Percentiles rank a stretch among this genome's conserved stretches.
Conservation (phyloP, 2,113 vertebrate species). For the Chunga burmeisteri region DNA sequence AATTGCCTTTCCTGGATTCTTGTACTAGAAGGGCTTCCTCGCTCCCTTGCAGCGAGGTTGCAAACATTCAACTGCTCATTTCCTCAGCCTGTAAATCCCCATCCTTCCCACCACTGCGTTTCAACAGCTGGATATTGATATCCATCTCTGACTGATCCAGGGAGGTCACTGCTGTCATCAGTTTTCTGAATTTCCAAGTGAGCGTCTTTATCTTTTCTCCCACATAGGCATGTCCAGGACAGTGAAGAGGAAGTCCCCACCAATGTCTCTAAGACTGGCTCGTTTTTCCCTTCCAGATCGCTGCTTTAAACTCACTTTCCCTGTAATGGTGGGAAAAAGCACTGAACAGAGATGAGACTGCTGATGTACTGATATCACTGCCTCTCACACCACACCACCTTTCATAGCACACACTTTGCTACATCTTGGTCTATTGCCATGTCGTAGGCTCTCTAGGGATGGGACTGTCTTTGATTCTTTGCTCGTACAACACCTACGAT, state of each 20-base stretch:
- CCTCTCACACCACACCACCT: not conserved
- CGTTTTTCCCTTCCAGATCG: not conserved
- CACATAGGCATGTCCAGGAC: not conserved
- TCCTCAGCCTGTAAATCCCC: not conserved
- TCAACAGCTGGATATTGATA: not conserved
- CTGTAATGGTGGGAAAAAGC: not conserved
- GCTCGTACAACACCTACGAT: not conserved
- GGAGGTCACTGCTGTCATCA: not conserved
- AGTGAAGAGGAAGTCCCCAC: not conserved
- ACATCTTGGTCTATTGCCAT: not conserved
- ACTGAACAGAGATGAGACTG: not conserved
- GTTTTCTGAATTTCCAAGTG: not conserved
- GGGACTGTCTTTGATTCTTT: not conserved
- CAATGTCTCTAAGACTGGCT: not conserved
- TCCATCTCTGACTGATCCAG: not conserved
- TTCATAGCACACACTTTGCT: not conserved
- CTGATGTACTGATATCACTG: not conserved
- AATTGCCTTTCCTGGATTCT: not conserved
- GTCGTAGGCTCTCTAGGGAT: not conserved
- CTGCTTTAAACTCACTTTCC: not conserved
- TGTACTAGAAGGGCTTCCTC: conserved; percentile 2
- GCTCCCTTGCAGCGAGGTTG: not conserved
- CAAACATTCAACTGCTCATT: not conserved
- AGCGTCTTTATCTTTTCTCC: not conserved
- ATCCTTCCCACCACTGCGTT: not conserved